Evolutionary conservation across 2,113 vertebrate genomes (phyloP).

Genomic region (Arizona elegans): DNA sequence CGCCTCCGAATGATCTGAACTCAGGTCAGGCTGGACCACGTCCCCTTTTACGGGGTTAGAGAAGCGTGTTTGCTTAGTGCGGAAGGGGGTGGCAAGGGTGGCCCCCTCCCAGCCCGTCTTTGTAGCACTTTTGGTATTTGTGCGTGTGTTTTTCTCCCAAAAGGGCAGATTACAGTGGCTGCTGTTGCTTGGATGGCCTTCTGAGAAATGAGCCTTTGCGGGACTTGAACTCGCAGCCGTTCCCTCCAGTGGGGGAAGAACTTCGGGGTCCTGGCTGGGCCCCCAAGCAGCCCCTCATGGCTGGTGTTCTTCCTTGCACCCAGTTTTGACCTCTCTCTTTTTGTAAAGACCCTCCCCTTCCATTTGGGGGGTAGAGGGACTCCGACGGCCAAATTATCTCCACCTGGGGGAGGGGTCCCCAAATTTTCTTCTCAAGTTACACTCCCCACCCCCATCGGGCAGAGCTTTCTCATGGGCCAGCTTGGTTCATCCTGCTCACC

Average conservation of each 20-base stretch:
- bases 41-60: neutral
- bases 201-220: neutral
- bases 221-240: neutral
- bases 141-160: neutral
- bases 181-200: neutral
- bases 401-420: fast-evolving
- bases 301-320: too few relatives aligned
- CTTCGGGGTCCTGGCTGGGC: neutral
- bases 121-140: neutral
- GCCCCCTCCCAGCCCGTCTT: neutral
- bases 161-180: neutral
- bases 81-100: neutral
- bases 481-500: neutral
- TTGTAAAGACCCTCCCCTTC: neutral
- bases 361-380: neutral
- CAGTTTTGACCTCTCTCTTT: neutral
- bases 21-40: neutral
- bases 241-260: neutral
- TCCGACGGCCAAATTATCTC: neutral
- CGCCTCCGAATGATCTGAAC: neutral
- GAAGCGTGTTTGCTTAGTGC: neutral
- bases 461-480: neutral
- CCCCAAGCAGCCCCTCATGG: neutral
- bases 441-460: too few relatives aligned
- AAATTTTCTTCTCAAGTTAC: neutral